Evolutionary conservation across 1,140 invertebrate genomes (phyloP), one percentile per base, ranked within the genome.

Genomic region (Frieseomelitta varia): DNA sequence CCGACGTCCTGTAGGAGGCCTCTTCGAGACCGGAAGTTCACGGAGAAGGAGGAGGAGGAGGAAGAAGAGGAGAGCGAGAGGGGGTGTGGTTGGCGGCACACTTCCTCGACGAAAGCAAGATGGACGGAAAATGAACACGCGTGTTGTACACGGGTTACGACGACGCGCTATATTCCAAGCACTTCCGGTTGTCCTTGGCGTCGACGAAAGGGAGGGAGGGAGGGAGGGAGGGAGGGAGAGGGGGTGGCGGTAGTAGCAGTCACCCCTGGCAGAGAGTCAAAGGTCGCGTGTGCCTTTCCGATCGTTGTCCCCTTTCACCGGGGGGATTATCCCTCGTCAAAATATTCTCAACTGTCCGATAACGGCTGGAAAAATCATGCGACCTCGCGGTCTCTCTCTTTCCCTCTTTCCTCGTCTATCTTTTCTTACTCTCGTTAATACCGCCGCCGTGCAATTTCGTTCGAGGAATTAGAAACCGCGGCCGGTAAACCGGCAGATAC

Each of bases 41-140:
- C 61, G 30, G 53, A 30, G n/a, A 8, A 15, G 51, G 21, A 47
- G 34, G 1, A 39, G 34, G 4, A 4, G 34, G 4, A 39, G 34
- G 34, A 39, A 39, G 34, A 39, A 4, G 4, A 3, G 6, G 39
- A 34, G n/a, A 27, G 27, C 17, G 27, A 39, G 63, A 39, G 63
- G 51, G 75, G 75, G 79, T 39, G 34, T 61, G 74, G 55, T 34
- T 24, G 74, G 21, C 55, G 74, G 74, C 74, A 76, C 74, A 76
- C 74, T 58, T 76, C 74, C 30, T 61, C 79, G 24, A 27, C 2
- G 79, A 56, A n/a, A 47, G 39, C 53, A 83, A 76, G 75, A 77
- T 76, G 85, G 81, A 86, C 81, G 74, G 81, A 74, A 83, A 75
- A 53, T 27, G 67, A 55, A 84, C n/a, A n/a, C 58, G 82, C 76